Conservation (phyloP, 2,113 vertebrate species). For the Erythrolamprus reginae region DNA sequence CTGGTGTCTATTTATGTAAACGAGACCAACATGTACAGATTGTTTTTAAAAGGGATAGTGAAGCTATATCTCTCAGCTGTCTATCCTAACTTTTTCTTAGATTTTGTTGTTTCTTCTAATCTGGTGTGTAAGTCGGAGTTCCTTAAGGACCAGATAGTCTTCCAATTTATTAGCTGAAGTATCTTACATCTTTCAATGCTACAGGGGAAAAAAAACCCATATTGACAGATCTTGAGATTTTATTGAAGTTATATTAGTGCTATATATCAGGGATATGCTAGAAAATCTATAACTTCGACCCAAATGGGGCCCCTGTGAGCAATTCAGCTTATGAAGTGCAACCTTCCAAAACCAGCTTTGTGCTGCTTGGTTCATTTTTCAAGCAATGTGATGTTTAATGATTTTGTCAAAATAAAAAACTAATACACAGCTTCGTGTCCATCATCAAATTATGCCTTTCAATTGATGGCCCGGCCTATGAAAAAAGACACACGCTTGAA, state of each 20-base stretch:
- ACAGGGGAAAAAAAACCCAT: slow-evolving; percentile 67
- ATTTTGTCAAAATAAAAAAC: slow-evolving; percentile 92
- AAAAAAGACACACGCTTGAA: slow-evolving; percentile 70
- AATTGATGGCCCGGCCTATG: slow-evolving; percentile 64
- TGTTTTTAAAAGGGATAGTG: neutral
- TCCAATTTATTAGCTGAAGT: slow-evolving; percentile 78
- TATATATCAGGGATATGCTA: slow-evolving; percentile 95
- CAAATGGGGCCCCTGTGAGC: slow-evolving; percentile 88
- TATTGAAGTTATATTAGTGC: slow-evolving; percentile 98
- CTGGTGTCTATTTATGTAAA: neutral
- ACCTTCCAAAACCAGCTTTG: slow-evolving; percentile 78
- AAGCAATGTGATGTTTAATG: slow-evolving; percentile 86
- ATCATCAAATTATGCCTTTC: slow-evolving; percentile 80
- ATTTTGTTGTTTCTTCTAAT: slow-evolving; percentile 69
- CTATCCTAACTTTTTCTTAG: slow-evolving; percentile 54
- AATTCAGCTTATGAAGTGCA: slow-evolving; percentile 92
- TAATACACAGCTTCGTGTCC: slow-evolving; percentile 76
- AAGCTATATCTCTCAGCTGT: slow-evolving; percentile 29
- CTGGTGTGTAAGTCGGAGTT: slow-evolving; percentile 66
- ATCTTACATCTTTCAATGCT: slow-evolving; percentile 68
- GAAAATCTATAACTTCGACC: slow-evolving; percentile 95
- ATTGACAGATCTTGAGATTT: slow-evolving; percentile 90
- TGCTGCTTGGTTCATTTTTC: slow-evolving; percentile 87
- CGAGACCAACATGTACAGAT: neutral
- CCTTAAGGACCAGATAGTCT: slow-evolving; percentile 66